Percentiles rank a stretch among this genome's conserved stretches.
phyloP scores from a whole-genome alignment of 2,797 vertebrate genomes.

The Eulemur albifrons region DNA sequence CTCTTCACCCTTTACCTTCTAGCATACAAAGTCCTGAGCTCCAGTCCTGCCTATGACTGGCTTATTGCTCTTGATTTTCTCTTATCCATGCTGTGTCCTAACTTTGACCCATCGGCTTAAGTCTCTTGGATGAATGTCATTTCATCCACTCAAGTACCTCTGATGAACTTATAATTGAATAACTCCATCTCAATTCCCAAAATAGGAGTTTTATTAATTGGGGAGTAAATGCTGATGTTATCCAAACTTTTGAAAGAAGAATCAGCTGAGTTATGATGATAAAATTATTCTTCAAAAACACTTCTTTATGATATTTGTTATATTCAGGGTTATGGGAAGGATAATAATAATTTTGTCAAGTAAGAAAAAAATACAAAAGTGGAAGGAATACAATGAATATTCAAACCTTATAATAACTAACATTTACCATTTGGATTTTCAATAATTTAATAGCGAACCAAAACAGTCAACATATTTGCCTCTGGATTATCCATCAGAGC shows the following conservation, averaged over 20 bases:
- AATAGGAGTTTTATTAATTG: not conserved
- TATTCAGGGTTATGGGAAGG: not conserved
- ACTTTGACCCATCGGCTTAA: not conserved
- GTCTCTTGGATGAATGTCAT: constrained; percentile 13
- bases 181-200: not conserved
- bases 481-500: constrained; percentile 64
- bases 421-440: constrained; percentile 66
- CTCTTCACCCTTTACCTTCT: not conserved
- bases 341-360: constrained; percentile 48
- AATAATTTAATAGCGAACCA: constrained; percentile 61
- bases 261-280: not conserved
- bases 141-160: not conserved
- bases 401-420: constrained; percentile 46
- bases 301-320: not conserved
- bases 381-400: constrained; percentile 39
- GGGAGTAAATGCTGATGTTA: not conserved
- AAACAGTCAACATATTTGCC: constrained; percentile 59
- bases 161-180: constrained; percentile 31
- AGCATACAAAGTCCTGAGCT: not conserved
- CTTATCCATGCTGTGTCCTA: not conserved
- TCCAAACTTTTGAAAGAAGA: not conserved
- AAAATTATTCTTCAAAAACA: constrained; percentile 24
- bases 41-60: not conserved
- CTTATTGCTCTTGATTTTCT: not conserved
- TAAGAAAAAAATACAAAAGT: constrained; percentile 47